These are phyloP conservation scores for Scalopus aquaticus DNA, from an alignment of 2,113 vertebrate species.

Conservation along the genomic window DNA sequence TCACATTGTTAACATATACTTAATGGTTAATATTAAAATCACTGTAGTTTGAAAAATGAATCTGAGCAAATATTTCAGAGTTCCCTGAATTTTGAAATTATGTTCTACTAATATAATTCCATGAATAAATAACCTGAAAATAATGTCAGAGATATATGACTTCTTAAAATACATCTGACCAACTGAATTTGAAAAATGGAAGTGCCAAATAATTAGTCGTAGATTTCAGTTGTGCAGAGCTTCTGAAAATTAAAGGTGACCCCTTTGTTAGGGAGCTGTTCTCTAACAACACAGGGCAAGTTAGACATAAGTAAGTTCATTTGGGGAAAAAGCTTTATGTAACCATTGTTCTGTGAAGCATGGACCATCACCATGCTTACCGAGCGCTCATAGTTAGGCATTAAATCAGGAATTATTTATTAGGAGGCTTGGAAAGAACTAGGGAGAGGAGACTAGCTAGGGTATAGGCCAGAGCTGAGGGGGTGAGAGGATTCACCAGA, in stretches of 20 bases:
- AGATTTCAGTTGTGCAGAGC: not conserved
- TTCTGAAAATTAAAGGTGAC: not conserved
- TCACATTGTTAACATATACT: not conserved
- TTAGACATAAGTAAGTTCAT: not conserved
- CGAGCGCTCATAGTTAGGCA: not conserved
- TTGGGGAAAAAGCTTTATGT: not conserved
- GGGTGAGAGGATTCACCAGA: no score
- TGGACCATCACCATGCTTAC: not conserved
- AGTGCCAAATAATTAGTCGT: not conserved
- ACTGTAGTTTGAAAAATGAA: not conserved
- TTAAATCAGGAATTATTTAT: not conserved
- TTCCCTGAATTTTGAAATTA: not conserved
- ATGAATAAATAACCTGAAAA: constrained; percentile 23
- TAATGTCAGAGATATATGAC: not conserved
- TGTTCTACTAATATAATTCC: not conserved
- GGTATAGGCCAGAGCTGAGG: no score
- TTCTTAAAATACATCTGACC: not conserved
- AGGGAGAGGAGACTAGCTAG: not conserved
- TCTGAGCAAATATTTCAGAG: not conserved
- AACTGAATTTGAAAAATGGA: not conserved
- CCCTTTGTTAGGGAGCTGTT: not conserved
- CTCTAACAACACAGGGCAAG: not conserved
- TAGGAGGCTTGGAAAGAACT: not conserved
- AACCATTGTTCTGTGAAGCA: not conserved
- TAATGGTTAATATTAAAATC: not conserved